These are phyloP conservation scores for Protobothrops mucrosquamatus DNA, from an alignment of 2,113 vertebrate species.

Conservation along the genomic window DNA sequence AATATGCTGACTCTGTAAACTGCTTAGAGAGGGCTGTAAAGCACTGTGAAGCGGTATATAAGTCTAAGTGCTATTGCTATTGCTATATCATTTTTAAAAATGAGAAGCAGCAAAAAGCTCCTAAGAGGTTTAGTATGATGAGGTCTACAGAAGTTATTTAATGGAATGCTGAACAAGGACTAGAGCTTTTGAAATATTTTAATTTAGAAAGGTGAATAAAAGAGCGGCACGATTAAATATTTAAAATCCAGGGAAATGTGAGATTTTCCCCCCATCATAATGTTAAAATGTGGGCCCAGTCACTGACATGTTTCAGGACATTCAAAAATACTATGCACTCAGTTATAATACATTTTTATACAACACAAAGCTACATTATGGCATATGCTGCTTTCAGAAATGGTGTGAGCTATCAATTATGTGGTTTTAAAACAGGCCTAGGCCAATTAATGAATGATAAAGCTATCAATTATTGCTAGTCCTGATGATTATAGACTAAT, in stretches of 20 bases:
- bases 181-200: not conserved
- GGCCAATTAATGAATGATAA: not conserved
- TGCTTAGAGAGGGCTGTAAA: too few species aligned
- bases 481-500: not conserved
- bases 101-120: not conserved
- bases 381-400: not conserved
- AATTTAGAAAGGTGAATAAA: not conserved
- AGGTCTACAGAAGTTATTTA: not conserved
- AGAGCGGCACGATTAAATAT: not conserved
- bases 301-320: not conserved
- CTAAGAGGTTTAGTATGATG: not conserved
- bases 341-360: not conserved
- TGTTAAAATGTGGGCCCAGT: not conserved
- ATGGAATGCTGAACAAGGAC: not conserved
- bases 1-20: too few species aligned
- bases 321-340: not conserved
- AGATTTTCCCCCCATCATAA: not conserved
- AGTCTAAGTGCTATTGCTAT: too few species aligned
- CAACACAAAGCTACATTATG: not conserved
- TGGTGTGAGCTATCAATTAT: not conserved
- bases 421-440: not conserved
- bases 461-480: not conserved
- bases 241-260: not conserved
- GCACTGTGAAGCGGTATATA: too few species aligned
- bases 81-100: not conserved